Base-by-base conservation (phyloP, 2,888 invertebrate species). In the Caenorhabditis macrosperma region DNA sequence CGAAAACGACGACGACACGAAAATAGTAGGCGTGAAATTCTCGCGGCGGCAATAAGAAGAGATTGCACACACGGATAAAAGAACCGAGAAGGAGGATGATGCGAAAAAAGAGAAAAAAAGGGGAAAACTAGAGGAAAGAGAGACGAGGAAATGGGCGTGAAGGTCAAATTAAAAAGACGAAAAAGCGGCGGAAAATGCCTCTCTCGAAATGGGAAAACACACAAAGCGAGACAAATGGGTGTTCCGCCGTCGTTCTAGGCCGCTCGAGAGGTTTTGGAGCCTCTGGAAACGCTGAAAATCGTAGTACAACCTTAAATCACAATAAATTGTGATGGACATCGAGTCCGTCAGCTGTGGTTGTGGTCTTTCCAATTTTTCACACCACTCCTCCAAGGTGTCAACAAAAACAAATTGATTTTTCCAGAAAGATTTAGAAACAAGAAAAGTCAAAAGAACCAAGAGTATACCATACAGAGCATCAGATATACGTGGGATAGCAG, bases 81-180 rank as follows among this genome's bases (percentile, higher is more conserved):
- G 33, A 30, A 50, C 28, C 15, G 28, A 33, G 7, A 15, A 41
- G 20, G 57, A 57, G 59, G 26, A 41, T 54, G 17, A 41, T 20
- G 17, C 17, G 26, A 48, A 28, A 30, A 55, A 57, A 57, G 20
- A 54, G 24, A 26, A 52, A 60, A 60, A 26, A 12, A 15, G 35
- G 17, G 22, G 26, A 63, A 61, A 63, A 61, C 6, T 12, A 22
- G 30, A 15, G 54, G 48, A 59, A 57, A 35, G n/a, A 38, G 54
- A 66, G 71, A 64, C 46, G 30, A n/a, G 17, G 48, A 61, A 60
- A 55, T 57, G 64, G 64, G 79, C 63, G 79, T 69, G 69, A 79
- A 68, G 72, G 74, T 64, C 68, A 75, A 67, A 67, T 72, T 61
- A 44, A 54, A 54, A 50, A 28, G 22, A 57, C 41, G 35, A 55